phyloP scores from a whole-genome alignment of 2,113 vertebrate species.

The Falco punctatus region DNA sequence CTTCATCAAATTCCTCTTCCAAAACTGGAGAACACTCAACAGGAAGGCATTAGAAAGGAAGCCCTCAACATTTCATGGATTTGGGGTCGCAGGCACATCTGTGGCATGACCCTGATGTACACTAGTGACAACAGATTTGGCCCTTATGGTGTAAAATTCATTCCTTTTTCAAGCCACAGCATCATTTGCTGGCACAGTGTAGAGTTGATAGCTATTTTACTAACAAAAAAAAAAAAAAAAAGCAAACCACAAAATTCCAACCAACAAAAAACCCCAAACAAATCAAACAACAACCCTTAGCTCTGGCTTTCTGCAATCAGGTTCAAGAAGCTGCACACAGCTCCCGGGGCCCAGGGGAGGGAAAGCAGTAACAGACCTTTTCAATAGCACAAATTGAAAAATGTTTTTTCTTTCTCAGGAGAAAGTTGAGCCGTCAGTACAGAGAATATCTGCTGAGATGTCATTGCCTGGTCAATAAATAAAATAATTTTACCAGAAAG shows the following conservation, averaged over 20 bases:
- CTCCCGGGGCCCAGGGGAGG: background rate
- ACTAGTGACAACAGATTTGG: background rate
- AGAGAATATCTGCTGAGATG: background rate
- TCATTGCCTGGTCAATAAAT: background rate
- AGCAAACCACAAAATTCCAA: no score
- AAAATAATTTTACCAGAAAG: background rate
- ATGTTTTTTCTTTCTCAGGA: background rate
- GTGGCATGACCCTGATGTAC: background rate
- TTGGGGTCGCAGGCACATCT: background rate
- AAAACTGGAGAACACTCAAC: background rate
- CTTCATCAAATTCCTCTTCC: background rate
- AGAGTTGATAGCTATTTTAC: background rate
- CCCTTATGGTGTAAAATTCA: background rate
- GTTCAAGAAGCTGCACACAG: background rate
- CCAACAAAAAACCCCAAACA: no score
- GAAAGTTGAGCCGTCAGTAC: background rate
- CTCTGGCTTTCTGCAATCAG: background rate
- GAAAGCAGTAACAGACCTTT: slow-evolving; percentile 5
- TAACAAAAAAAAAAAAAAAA: background rate
- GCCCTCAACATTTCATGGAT: background rate
- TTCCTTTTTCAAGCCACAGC: background rate
- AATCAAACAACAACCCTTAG: background rate
- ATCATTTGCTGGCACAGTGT: background rate
- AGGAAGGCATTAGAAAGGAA: background rate
- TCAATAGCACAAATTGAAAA: background rate